Percentiles rank a stretch among this genome's conserved stretches.
phyloP scores from a whole-genome alignment of 2,113 vertebrate species.

The Sylvilagus bachmani region DNA sequence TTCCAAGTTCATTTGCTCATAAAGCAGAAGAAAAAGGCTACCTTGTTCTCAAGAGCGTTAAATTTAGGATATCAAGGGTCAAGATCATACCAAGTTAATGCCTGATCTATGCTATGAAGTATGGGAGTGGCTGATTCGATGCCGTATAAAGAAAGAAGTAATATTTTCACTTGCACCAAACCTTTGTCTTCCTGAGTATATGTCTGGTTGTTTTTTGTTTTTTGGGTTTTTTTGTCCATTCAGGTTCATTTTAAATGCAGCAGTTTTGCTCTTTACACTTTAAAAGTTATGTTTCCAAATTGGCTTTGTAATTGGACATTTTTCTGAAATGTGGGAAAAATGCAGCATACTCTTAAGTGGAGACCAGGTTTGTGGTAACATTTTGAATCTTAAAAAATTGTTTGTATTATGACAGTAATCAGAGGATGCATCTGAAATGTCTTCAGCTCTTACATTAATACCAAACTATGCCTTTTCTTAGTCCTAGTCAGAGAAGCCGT shows the following conservation, averaged over 20 bases:
- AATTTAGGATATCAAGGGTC: conserved; percentile 52
- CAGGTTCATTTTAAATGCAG: conserved; percentile 36
- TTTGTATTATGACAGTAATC: not conserved
- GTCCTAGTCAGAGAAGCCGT: not conserved
- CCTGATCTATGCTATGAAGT: not conserved
- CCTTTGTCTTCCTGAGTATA: not conserved
- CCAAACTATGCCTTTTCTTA: conserved; percentile 11
- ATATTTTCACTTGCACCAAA: conserved; percentile 31
- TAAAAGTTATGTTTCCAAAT: conserved; percentile 29
- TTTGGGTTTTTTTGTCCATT: not conserved
- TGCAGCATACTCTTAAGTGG: conserved; percentile 15
- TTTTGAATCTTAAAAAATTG: conserved; percentile 22
- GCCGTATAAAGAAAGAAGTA: not conserved
- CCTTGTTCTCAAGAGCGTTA: conserved; percentile 53
- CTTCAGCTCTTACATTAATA: conserved; percentile 37
- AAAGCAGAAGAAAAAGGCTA: conserved; percentile 35
- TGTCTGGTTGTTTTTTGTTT: not conserved
- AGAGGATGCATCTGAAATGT: conserved; percentile 15
- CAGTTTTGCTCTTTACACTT: conserved; percentile 15
- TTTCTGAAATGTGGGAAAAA: conserved; percentile 37
- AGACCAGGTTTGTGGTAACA: conserved; percentile 22
- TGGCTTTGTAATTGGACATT: conserved; percentile 16
- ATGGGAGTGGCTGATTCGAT: not conserved
- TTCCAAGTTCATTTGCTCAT: conserved; percentile 61
- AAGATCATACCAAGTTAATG: conserved; percentile 43